Conservation (phyloP, 2,113 vertebrate species). For the Clinocottus analis region DNA sequence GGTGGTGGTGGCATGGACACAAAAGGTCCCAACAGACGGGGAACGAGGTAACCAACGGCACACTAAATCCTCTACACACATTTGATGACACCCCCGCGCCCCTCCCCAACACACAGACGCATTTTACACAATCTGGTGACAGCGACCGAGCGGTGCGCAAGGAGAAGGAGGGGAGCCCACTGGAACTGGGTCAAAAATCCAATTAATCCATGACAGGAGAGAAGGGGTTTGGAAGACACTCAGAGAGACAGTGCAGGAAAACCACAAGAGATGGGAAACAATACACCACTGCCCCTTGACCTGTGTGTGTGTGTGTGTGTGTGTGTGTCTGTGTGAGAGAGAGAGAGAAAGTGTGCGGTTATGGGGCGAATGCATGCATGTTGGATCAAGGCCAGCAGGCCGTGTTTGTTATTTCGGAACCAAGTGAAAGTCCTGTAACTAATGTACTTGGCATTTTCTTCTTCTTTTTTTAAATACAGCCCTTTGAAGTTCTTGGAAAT, state of each 20-base stretch:
- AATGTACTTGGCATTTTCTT: too few species aligned
- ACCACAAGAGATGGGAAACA: conserved; percentile 54
- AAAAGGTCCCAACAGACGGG: conserved; percentile 62
- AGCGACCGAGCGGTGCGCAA: conserved; percentile 18
- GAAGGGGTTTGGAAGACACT: conserved; percentile 44
- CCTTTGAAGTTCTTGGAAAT: conserved; percentile 11
- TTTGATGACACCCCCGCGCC: neutral
- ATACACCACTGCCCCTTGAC: conserved; percentile 50
- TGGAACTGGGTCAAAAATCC: conserved; percentile 77
- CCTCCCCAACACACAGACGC: conserved; percentile 17
- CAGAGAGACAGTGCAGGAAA: conserved; percentile 46
- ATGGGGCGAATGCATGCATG: conserved; percentile 11
- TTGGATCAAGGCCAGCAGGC: conserved; percentile 42
- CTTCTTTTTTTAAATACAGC: neutral
- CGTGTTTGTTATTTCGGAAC: conserved; percentile 7
- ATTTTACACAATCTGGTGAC: conserved; percentile 42
- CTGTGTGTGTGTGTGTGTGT: conserved; percentile 31
- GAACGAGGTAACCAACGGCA: conserved; percentile 46
- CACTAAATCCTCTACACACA: conserved; percentile 53
- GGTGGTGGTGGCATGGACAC: conserved; percentile 44
- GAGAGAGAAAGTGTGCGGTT: conserved; percentile 19
- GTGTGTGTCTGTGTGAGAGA: conserved; percentile 28
- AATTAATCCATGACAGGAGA: conserved; percentile 77
- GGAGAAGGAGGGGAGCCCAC: conserved; percentile 51
- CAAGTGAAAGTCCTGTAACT: neutral